phyloP scores from a whole-genome alignment of 2,797 vertebrate species.

The Paedocypris micromegethes region DNA sequence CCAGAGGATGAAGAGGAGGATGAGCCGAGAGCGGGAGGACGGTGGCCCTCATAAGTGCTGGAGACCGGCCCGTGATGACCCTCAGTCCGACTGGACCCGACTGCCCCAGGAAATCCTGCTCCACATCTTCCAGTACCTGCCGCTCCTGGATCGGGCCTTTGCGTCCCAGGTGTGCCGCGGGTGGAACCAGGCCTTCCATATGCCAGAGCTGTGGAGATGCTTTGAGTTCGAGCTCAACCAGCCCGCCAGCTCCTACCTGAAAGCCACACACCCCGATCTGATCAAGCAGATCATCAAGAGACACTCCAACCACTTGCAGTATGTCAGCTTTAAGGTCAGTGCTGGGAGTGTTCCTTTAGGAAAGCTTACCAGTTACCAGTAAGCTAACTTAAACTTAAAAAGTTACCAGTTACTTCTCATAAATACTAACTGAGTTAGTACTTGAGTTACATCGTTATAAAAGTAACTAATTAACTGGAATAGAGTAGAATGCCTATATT shows the following conservation, averaged over 20 bases:
- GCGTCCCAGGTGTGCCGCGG: slow-evolving; percentile 89
- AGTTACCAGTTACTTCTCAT: neutral
- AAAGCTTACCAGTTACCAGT: neutral
- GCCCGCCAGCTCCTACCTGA: slow-evolving; percentile 91
- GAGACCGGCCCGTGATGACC: slow-evolving; percentile 40
- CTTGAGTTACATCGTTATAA: no score
- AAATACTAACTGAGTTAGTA: neutral
- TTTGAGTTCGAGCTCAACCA: slow-evolving; percentile 98
- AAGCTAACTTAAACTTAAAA: neutral
- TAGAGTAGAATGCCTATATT: no score
- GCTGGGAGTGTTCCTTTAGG: neutral
- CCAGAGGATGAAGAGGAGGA: slow-evolving; percentile 85
- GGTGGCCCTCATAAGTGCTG: slow-evolving; percentile 47
- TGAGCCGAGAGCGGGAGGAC: slow-evolving; percentile 67
- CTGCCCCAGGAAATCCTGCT: slow-evolving; percentile 90
- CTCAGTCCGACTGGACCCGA: slow-evolving; percentile 73
- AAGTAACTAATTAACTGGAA: no score
- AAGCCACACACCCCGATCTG: slow-evolving; percentile 93
- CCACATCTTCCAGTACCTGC: slow-evolving; percentile 89
- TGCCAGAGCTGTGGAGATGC: slow-evolving; percentile 96
- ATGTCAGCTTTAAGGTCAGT: slow-evolving; percentile 96
- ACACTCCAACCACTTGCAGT: slow-evolving; percentile 95
- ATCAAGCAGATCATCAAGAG: slow-evolving; percentile 97
- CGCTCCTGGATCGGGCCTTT: slow-evolving; percentile 87
- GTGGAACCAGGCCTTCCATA: slow-evolving; percentile 96